Evolutionary conservation across 2,797 vertebrate genomes (phyloP).

Genomic region (Cossypha polioptera): DNA sequence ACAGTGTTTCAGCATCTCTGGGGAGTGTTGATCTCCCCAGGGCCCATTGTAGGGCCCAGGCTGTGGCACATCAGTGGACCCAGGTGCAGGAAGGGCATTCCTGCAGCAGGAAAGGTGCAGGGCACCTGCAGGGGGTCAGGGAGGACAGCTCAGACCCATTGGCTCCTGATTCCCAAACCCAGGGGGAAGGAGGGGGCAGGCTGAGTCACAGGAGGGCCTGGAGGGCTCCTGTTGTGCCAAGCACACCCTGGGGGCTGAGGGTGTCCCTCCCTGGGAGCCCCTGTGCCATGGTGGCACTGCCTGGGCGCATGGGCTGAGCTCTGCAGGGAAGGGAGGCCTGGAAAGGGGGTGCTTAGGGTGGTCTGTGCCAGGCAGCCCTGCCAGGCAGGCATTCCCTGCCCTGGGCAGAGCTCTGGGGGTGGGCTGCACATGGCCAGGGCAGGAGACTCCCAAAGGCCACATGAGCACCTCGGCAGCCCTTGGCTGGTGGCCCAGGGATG

Average conservation of each 20-base stretch:
- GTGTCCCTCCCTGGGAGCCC: background rate
- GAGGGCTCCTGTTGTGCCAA: background rate
- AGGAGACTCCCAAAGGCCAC: background rate
- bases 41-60: background rate
- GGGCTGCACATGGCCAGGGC: background rate
- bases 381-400: fast-evolving
- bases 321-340: background rate
- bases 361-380: background rate
- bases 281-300: fast-evolving
- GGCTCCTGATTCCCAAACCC: background rate
- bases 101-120: background rate
- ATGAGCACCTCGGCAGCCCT: background rate
- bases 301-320: fast-evolving
- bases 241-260: background rate
- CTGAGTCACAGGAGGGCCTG: background rate
- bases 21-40: background rate
- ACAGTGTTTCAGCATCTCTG: background rate
- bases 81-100: background rate
- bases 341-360: background rate
- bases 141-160: background rate
- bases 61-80: background rate
- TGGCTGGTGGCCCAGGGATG: background rate
- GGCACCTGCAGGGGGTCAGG: background rate
- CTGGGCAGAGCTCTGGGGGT: background rate
- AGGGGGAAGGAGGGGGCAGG: background rate